phyloP scores from a whole-genome alignment of 30 jellyfish, hydroid and myxozoan genomes.

The Cassiopea xamachana region DNA sequence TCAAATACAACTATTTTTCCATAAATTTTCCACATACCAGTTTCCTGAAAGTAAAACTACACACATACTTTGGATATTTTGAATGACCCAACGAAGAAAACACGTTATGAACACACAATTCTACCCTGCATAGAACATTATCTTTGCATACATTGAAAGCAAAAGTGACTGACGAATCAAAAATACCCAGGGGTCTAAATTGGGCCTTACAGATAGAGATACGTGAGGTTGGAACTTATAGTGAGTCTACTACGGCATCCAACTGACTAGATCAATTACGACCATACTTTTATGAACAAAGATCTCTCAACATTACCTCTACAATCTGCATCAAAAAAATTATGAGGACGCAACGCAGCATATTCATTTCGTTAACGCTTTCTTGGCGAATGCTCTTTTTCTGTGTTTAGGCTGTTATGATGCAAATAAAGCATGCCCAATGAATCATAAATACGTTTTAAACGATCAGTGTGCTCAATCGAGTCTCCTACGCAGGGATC shows the following conservation, averaged over 20 bases:
- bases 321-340: neutral
- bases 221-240: neutral
- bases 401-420: neutral
- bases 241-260: neutral
- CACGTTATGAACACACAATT: neutral
- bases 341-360: neutral
- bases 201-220: neutral
- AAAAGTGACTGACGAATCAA: neutral
- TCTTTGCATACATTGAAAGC: no score
- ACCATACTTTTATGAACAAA: neutral
- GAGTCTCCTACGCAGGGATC: neutral
- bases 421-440: neutral
- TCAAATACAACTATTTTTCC: no score
- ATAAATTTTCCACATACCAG: no score
- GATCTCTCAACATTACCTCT: neutral
- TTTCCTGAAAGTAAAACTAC: neutral
- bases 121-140: neutral
- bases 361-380: neutral
- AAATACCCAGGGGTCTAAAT: neutral
- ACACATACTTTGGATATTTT: neutral
- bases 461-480: neutral
- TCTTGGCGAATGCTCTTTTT: neutral
- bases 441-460: neutral
- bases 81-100: neutral
- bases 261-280: neutral